Conservation (phyloP, 2,113 vertebrate genomes). For the Aegithalos caudatus region DNA sequence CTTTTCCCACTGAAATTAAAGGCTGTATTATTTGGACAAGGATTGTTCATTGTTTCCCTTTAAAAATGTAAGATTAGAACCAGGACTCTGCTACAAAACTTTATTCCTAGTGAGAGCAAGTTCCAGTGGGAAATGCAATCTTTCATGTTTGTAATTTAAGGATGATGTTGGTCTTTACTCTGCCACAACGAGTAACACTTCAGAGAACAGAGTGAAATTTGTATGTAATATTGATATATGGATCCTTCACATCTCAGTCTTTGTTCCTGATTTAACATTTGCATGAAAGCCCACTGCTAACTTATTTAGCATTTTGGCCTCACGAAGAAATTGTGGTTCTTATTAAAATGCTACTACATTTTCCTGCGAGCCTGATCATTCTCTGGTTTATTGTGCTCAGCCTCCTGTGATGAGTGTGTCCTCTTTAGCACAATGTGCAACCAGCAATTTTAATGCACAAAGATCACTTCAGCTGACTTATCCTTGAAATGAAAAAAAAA, state of each 20-base stretch:
- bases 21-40: neutral
- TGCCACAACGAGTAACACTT: neutral
- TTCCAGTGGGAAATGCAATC: neutral
- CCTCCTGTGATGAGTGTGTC: neutral
- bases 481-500: constrained; percentile 35
- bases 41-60: neutral
- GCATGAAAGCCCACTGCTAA: neutral
- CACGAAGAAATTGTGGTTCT: neutral
- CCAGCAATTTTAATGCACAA: constrained; percentile 11
- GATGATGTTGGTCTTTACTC: neutral
- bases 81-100: neutral
- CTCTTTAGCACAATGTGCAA: neutral
- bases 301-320: constrained; percentile 4
- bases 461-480: constrained; percentile 39
- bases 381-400: neutral
- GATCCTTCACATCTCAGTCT: neutral
- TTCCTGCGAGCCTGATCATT: neutral
- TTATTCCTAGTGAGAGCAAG: neutral
- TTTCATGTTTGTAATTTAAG: neutral
- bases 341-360: neutral
- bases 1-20: neutral
- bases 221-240: neutral
- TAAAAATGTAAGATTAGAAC: neutral
- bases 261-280: neutral
- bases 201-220: neutral